phyloP scores from a whole-genome alignment of 2,113 vertebrate genomes.

The Dolichotis patagonum region DNA sequence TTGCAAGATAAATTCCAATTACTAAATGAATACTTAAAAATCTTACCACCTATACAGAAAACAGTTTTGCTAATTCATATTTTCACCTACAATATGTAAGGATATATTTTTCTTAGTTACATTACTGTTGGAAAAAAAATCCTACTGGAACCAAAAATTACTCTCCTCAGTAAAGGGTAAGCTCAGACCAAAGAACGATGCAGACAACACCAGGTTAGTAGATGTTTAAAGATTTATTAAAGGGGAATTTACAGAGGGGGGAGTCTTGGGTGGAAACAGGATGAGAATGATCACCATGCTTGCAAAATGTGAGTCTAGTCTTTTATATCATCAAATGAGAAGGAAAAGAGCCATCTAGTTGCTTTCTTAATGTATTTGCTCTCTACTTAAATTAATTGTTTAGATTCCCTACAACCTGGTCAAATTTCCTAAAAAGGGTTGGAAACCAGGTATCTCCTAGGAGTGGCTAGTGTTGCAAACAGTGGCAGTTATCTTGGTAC shows the following conservation, averaged over 20 bases:
- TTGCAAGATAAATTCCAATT: background rate
- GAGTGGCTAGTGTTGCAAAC: background rate
- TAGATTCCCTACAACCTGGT: background rate
- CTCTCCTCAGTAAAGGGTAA: no score
- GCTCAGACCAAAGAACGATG: background rate
- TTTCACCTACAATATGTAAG: background rate
- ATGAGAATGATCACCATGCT: background rate
- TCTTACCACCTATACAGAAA: background rate
- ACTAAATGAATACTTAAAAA: background rate
- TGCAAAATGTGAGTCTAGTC: background rate
- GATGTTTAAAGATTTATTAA: background rate
- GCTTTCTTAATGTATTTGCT: background rate
- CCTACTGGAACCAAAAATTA: background rate
- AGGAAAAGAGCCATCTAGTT: background rate
- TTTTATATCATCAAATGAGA: background rate
- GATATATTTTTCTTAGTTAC: background rate
- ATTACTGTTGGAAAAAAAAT: background rate
- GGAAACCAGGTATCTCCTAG: background rate
- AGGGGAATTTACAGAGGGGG: background rate
- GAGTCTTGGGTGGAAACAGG: background rate
- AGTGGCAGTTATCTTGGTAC: background rate
- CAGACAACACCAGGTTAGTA: background rate
- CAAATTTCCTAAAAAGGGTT: background rate
- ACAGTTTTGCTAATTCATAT: background rate
- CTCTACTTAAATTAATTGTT: background rate